Percentiles rank a stretch among this genome's conserved stretches.
Evolutionary conservation across 2,797 vertebrate genomes (phyloP).

Genomic region (Arremon brunneinucha): DNA sequence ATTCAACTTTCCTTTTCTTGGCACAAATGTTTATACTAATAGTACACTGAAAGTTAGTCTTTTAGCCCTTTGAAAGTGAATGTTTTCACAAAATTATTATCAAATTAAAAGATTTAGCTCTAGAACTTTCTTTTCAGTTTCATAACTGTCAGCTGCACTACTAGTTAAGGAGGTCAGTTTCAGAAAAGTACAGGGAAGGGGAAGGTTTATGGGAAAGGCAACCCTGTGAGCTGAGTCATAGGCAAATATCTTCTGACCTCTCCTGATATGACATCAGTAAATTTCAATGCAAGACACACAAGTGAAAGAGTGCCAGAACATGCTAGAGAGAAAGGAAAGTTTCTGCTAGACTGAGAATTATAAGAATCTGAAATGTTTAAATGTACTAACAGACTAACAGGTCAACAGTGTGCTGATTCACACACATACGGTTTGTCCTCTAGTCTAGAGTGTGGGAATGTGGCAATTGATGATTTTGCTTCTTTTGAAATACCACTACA

Average conservation of each 20-base stretch:
- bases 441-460: not conserved
- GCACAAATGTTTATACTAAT: not conserved
- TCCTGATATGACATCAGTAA: not conserved
- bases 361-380: not conserved
- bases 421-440: not conserved
- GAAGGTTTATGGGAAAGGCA: conserved; percentile 1
- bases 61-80: not conserved
- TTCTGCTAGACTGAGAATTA: not conserved
- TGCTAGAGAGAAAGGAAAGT: not conserved
- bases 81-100: not conserved
- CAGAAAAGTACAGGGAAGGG: not conserved
- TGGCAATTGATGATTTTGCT: not conserved
- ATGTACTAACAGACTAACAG: not conserved
- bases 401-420: not conserved
- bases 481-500: not conserved
- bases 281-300: not conserved
- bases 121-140: not conserved
- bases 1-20: not conserved
- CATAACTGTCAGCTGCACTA: not conserved
- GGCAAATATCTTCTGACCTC: not conserved
- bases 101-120: not conserved
- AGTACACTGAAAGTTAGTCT: not conserved
- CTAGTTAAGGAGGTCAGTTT: not conserved
- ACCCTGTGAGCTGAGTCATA: not conserved
- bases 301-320: not conserved